Evolutionary conservation across 1,140 invertebrate species (phyloP).

Genomic region (Ridgeia piscesae): DNA sequence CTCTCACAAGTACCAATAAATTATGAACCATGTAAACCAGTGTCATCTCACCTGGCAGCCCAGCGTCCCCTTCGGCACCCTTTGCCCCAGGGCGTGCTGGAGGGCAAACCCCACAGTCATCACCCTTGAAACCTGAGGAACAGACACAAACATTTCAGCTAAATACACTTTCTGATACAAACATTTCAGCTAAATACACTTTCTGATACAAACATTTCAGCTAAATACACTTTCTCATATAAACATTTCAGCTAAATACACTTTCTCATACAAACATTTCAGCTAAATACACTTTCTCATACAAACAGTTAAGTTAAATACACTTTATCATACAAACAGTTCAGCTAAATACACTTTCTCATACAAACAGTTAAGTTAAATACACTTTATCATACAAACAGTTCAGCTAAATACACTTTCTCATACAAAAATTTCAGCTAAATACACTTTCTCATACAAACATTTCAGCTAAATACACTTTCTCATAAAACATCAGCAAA

Average conservation of each 20-base stretch:
- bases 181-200: background rate
- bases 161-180: background rate
- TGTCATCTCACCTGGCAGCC: background rate
- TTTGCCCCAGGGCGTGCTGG: constrained; percentile 38
- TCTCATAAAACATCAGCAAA: too few relatives aligned
- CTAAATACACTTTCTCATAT: background rate
- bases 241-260: background rate
- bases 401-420: background rate
- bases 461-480: background rate
- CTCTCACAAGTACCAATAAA: too few relatives aligned
- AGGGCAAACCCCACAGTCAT: constrained; percentile 26
- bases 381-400: background rate
- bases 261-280: background rate
- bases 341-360: background rate
- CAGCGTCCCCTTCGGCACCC: constrained; percentile 32
- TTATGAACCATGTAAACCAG: too few relatives aligned
- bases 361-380: background rate
- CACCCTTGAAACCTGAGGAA: background rate
- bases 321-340: background rate
- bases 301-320: background rate
- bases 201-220: background rate
- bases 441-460: background rate
- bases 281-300: background rate
- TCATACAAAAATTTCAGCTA: background rate
- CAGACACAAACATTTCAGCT: background rate